Evolutionary conservation across 2,113 vertebrate genomes (phyloP).

Genomic region (Calonectris borealis): DNA sequence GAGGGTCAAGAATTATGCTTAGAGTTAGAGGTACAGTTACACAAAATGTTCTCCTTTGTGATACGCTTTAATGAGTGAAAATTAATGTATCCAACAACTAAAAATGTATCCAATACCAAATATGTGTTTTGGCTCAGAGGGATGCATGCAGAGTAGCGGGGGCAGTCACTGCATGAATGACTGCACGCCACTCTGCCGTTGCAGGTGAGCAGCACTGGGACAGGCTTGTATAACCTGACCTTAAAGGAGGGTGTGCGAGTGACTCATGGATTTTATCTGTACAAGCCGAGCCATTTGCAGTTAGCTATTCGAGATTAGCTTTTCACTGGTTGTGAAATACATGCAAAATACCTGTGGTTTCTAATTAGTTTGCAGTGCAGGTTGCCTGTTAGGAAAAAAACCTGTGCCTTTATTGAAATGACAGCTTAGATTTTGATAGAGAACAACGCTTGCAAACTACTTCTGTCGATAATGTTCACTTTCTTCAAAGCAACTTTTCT

Average conservation of each 20-base stretch:
- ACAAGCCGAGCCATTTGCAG: background rate
- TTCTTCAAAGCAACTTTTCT: background rate
- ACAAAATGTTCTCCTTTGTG: background rate
- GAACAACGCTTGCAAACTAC: background rate
- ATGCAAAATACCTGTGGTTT: background rate
- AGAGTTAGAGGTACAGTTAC: background rate
- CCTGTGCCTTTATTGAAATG: background rate
- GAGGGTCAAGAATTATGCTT: background rate
- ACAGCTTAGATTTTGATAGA: background rate
- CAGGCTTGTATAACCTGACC: too few relatives aligned
- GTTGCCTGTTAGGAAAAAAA: background rate
- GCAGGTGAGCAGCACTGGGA: background rate
- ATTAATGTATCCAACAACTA: background rate
- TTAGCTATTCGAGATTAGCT: background rate
- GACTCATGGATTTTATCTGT: background rate
- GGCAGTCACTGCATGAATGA: background rate
- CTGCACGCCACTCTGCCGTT: accelerated
- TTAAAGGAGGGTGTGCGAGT: accelerated
- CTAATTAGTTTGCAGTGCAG: background rate
- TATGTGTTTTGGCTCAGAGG: background rate
- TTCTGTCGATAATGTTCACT: background rate
- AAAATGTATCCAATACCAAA: background rate
- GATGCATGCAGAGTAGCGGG: background rate
- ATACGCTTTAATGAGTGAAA: background rate
- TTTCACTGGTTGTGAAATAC: background rate